Percentiles rank a stretch among this genome's conserved stretches.
These are phyloP conservation scores for Micoletzkya japonica DNA, from an alignment of 2,888 invertebrate genomes.

Conservation along the genomic window DNA sequence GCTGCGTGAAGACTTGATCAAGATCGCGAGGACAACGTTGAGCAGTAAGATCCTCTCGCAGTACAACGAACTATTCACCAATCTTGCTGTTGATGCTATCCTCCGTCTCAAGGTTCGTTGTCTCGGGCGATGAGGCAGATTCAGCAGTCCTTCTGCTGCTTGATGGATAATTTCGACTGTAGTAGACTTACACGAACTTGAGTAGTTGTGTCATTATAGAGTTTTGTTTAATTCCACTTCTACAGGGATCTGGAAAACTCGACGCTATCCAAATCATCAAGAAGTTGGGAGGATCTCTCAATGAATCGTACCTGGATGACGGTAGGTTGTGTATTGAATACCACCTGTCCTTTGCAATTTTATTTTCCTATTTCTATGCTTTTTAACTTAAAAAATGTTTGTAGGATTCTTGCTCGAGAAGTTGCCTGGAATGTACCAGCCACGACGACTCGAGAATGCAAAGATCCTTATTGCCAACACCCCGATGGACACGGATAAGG, in stretches of 20 bases:
- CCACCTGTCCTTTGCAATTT: not conserved
- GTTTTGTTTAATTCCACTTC: not conserved
- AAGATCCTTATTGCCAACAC: conserved; percentile 97
- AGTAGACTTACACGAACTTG: not conserved
- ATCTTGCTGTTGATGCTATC: conserved; percentile 92
- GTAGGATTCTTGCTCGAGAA: conserved; percentile 88
- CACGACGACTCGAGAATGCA: conserved; percentile 90
- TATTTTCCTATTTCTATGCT: not conserved
- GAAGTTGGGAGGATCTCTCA: conserved; percentile 87
- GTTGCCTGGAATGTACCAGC: conserved; percentile 94
- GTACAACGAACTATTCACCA: conserved; percentile 93
- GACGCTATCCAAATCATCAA: conserved; percentile 97
- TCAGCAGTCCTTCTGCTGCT: not conserved
- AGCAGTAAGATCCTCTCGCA: conserved; percentile 97
- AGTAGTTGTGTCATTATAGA: not conserved
- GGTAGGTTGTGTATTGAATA: conserved; percentile 58
- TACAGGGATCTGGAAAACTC: conserved; percentile 82
- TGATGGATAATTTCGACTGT: conserved; percentile 3
- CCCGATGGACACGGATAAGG: conserved; percentile 99
- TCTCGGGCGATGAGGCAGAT: too few species aligned
- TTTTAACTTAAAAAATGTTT: too few species aligned
- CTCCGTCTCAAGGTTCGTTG: conserved; percentile 81
- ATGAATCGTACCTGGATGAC: conserved; percentile 90
- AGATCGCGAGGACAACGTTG: conserved; percentile 94
- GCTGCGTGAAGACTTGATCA: conserved; percentile 85